Conservation (phyloP, 2,888 invertebrate genomes). For the Nymphalis c-album region DNA sequence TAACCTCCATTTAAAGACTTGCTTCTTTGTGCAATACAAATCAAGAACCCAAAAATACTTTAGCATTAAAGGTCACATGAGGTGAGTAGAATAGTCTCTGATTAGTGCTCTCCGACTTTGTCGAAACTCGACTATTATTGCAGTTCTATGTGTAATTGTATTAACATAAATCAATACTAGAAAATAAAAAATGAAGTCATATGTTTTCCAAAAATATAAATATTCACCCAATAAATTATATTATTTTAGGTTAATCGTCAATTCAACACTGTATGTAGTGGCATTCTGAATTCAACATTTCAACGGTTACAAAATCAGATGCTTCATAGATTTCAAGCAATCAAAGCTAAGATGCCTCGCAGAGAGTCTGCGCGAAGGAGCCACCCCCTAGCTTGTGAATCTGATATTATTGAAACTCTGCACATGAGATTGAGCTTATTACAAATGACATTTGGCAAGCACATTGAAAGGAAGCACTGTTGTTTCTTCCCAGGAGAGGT, state of each 20-base stretch:
- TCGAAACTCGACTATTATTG: no score
- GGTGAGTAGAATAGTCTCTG: not conserved
- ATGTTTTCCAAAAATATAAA: no score
- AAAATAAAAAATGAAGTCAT: no score
- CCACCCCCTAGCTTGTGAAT: constrained; percentile 94
- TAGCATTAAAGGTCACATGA: not conserved
- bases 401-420: constrained; percentile 95
- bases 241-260: constrained; percentile 87
- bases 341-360: constrained; percentile 95
- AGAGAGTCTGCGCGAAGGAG: constrained; percentile 94
- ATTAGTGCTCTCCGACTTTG: not conserved
- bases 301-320: constrained; percentile 92
- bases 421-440: constrained; percentile 94
- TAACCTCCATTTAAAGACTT: not conserved
- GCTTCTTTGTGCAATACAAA: not conserved
- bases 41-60: not conserved
- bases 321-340: constrained; percentile 90
- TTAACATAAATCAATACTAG: no score
- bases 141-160: no score
- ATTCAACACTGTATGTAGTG: constrained; percentile 90
- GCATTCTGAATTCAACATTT: constrained; percentile 91
- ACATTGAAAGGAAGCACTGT: constrained; percentile 95
- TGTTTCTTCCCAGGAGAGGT: constrained; percentile 98
- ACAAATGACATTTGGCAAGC: constrained; percentile 97
- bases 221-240: not conserved